These are phyloP conservation scores for Craterocephalus amniculus DNA, from an alignment of 2,797 vertebrate genomes.

Conservation along the genomic window DNA sequence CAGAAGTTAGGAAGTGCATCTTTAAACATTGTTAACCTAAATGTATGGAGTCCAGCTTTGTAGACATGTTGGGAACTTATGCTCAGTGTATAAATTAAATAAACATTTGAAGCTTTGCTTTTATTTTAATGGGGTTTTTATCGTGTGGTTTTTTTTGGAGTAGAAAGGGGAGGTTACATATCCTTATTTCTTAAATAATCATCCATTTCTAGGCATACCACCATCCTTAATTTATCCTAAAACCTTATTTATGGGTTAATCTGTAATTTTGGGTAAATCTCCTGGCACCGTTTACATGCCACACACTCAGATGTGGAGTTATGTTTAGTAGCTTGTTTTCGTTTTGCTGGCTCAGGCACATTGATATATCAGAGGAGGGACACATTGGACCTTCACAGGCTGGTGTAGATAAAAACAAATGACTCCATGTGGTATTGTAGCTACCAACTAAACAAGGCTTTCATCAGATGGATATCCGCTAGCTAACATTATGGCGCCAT, in stretches of 20 bases:
- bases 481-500: background rate
- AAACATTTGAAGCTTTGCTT: conserved; percentile 26
- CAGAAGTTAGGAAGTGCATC: too few relatives aligned
- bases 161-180: background rate
- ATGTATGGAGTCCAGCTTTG: conserved; percentile 12
- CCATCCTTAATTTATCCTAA: background rate
- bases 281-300: background rate
- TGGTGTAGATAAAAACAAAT: background rate
- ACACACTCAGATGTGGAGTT: background rate
- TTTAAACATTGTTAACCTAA: background rate
- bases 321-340: background rate
- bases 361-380: background rate
- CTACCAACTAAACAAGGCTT: background rate
- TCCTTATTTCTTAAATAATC: background rate
- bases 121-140: background rate
- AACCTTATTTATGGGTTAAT: background rate
- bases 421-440: background rate
- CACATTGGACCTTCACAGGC: background rate
- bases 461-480: background rate
- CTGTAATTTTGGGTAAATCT: background rate
- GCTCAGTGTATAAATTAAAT: conserved; percentile 34
- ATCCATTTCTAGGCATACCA: background rate
- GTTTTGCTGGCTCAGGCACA: background rate
- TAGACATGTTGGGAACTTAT: background rate
- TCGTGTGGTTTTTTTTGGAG: background rate